These are phyloP conservation scores for Sinelater perroti DNA, from an alignment of 2,888 invertebrate genomes.

Conservation along the genomic window DNA sequence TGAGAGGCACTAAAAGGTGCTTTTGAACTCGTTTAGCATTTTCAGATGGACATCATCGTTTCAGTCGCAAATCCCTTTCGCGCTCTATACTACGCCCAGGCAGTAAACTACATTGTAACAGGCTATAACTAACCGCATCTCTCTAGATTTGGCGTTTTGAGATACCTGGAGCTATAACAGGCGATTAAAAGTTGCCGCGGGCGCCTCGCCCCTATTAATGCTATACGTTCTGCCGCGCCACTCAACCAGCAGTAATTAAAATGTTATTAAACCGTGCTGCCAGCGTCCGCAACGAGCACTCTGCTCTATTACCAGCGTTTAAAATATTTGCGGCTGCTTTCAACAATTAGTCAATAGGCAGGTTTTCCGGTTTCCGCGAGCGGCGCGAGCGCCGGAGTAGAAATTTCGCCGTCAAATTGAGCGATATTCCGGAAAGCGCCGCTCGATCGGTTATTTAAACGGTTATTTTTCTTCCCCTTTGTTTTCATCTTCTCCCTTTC, in stretches of 20 bases:
- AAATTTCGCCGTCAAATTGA: too few relatives aligned
- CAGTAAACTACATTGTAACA: slow-evolving; percentile 11
- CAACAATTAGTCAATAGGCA: not conserved
- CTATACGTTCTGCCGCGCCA: slow-evolving; percentile 10
- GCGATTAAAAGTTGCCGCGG: slow-evolving; percentile 9
- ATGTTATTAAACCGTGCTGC: slow-evolving; percentile 1
- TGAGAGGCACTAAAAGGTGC: not conserved
- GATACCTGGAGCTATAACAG: not conserved
- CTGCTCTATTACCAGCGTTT: slow-evolving; percentile 3
- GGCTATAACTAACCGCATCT: not conserved
- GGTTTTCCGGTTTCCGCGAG: too few relatives aligned
- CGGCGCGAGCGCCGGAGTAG: too few relatives aligned
- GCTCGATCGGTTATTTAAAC: too few relatives aligned
- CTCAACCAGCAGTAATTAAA: slow-evolving; percentile 7
- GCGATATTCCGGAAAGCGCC: too few relatives aligned
- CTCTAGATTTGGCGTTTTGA: slow-evolving; percentile 1
- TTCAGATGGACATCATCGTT: slow-evolving; percentile 5
- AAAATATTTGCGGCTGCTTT: slow-evolving; percentile 3
- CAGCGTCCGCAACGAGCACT: not conserved
- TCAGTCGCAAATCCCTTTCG: slow-evolving; percentile 3
- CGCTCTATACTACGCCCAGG: not conserved
- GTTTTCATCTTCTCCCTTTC: too few relatives aligned
- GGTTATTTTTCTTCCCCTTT: too few relatives aligned
- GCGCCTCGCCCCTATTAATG: slow-evolving; percentile 4
- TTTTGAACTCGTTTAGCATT: not conserved